Conservation (phyloP, 2,888 invertebrate species). For the Papilio demoleus region DNA sequence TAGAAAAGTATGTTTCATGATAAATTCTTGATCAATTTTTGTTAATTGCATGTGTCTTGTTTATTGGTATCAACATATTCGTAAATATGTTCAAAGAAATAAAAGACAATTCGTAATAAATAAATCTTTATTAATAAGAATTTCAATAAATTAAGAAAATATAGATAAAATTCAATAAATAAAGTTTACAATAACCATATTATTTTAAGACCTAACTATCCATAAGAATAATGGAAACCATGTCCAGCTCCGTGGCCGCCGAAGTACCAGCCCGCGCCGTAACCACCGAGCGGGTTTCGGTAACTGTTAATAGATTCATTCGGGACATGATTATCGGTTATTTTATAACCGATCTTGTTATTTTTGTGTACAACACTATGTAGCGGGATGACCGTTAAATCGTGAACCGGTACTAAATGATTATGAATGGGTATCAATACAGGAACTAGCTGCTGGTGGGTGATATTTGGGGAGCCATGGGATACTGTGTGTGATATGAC, state of each 20-base stretch:
- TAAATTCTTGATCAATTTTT: neutral
- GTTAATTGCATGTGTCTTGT: neutral
- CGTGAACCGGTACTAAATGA: slow-evolving; percentile 64
- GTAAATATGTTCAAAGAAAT: neutral
- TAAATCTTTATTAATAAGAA: slow-evolving; percentile 26
- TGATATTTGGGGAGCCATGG: slow-evolving; percentile 55
- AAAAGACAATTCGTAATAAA: slow-evolving; percentile 2
- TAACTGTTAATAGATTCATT: slow-evolving; percentile 58
- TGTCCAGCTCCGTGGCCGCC: slow-evolving; percentile 76
- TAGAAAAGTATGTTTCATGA: no score
- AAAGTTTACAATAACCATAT: slow-evolving; percentile 24
- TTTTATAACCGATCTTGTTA: slow-evolving; percentile 42
- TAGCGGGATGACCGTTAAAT: slow-evolving; percentile 71
- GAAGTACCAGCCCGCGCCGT: slow-evolving; percentile 67
- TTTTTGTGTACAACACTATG: slow-evolving; percentile 51
- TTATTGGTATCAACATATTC: neutral
- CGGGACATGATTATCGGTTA: slow-evolving; percentile 51
- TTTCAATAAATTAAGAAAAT: slow-evolving; percentile 1
- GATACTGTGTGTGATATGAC: slow-evolving; percentile 57
- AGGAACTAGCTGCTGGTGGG: slow-evolving; percentile 60
- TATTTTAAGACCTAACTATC: slow-evolving; percentile 47
- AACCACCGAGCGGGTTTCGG: slow-evolving; percentile 71
- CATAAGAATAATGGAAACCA: slow-evolving; percentile 69
- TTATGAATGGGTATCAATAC: slow-evolving; percentile 56
- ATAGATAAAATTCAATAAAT: neutral